Percentiles rank a stretch among this genome's conserved stretches.
Evolutionary conservation across 2,113 vertebrate species (phyloP).

Genomic region (Eira barbara): DNA sequence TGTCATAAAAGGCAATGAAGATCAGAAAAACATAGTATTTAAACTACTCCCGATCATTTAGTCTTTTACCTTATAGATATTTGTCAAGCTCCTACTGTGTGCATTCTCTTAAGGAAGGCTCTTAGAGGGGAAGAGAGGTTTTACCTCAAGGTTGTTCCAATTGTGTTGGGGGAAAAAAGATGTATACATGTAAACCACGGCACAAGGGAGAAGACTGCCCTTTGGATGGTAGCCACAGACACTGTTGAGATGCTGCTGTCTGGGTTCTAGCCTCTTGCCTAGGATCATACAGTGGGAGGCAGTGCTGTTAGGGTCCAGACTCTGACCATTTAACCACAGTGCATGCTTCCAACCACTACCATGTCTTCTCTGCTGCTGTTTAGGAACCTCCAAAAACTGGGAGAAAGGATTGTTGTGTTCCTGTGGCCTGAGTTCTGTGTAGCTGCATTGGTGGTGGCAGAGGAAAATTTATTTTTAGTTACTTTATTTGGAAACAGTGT

Average conservation of each 20-base stretch:
- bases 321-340: background rate
- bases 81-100: no score
- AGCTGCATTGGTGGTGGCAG: background rate
- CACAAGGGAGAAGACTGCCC: background rate
- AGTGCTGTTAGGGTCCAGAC: background rate
- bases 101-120: background rate
- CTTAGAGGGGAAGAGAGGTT: background rate
- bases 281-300: background rate
- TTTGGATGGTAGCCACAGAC: background rate
- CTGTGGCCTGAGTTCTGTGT: background rate
- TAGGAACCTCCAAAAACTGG: background rate
- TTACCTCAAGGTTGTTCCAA: background rate
- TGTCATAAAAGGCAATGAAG: background rate
- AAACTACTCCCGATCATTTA: background rate
- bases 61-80: background rate
- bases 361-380: background rate
- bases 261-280: background rate
- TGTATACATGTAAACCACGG: background rate
- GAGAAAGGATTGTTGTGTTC: fast-evolving
- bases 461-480: background rate
- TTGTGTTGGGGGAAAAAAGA: background rate
- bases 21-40: background rate
- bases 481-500: background rate
- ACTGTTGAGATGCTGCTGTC: background rate
- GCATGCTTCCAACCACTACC: background rate